A percentile compares a stretch with the other conserved stretches of the same genome.
phyloP scores from a whole-genome alignment of 2,113 vertebrate species.

The Sinocyclocheilus grahami region DNA sequence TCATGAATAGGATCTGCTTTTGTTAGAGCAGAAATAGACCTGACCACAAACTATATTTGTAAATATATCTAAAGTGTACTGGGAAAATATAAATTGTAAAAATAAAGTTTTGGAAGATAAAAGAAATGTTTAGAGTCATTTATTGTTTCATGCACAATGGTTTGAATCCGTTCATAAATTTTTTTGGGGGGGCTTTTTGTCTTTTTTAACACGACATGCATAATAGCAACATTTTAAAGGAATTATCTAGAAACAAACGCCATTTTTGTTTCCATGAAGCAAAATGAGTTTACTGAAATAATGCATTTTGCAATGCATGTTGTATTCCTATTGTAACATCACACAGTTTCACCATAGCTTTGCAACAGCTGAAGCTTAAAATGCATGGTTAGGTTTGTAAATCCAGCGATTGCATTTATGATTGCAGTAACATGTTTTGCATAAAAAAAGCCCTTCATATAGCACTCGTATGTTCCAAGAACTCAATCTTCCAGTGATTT shows the following conservation, averaged over 20 bases:
- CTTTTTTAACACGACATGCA: not conserved
- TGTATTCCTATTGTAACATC: not conserved
- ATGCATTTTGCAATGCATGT: not conserved
- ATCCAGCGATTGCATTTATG: not conserved
- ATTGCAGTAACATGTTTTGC: not conserved
- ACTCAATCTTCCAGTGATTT: conserved; percentile 8
- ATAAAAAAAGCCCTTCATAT: not conserved
- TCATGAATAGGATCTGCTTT: conserved; percentile 67
- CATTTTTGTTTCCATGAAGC: conserved; percentile 2
- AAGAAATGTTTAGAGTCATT: conserved; percentile 5
- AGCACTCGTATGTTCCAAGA: conserved; percentile 8
- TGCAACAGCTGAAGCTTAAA: conserved; percentile 1
- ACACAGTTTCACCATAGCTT: not conserved
- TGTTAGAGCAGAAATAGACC: conserved; percentile 68
- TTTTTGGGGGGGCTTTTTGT: not conserved
- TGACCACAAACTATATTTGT: conserved; percentile 76
- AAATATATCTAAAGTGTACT: conserved; percentile 78
- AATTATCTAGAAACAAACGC: not conserved
- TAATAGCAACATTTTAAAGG: not conserved
- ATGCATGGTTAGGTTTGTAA: not conserved
- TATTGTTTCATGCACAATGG: conserved; percentile 9
- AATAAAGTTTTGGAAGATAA: conserved; percentile 86
- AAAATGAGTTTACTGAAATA: not conserved
- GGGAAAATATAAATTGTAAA: conserved; percentile 73
- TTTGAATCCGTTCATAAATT: too few species aligned